These are phyloP conservation scores for Polyodon spathula DNA, from an alignment of 2,113 vertebrate species.

Conservation along the genomic window DNA sequence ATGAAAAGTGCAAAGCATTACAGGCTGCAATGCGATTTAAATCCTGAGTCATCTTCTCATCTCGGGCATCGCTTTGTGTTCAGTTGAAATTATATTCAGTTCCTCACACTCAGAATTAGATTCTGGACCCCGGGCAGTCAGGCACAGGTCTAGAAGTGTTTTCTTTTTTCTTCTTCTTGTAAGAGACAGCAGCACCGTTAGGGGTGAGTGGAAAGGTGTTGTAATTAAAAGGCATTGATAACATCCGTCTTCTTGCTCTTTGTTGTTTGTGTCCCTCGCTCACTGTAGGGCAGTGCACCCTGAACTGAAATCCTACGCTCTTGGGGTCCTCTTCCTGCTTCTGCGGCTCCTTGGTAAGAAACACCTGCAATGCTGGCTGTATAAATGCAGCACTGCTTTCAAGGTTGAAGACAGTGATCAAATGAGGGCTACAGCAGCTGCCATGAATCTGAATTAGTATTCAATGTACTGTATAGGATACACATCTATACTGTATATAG, in stretches of 20 bases:
- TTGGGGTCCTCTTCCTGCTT: conserved; percentile 89
- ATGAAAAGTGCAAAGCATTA: too few species aligned
- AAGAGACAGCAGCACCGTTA: conserved; percentile 31
- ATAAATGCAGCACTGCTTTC: too few species aligned
- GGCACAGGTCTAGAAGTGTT: conserved; percentile 25
- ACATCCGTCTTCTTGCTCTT: conserved; percentile 20
- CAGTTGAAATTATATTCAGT: background rate
- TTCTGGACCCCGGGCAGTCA: conserved; percentile 28
- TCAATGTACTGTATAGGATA: too few species aligned
- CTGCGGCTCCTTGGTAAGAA: conserved; percentile 83
- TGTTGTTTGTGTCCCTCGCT: conserved; percentile 28
- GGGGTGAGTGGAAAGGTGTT: conserved; percentile 11
- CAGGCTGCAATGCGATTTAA: too few species aligned
- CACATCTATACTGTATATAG: too few species aligned
- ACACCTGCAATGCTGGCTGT: too few species aligned
- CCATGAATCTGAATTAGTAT: too few species aligned
- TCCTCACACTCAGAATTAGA: conserved; percentile 8
- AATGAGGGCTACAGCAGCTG: too few species aligned
- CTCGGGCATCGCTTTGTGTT: background rate
- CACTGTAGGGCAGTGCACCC: conserved; percentile 82
- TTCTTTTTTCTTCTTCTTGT: conserved; percentile 14
- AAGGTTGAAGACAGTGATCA: too few species aligned
- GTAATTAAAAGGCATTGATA: conserved; percentile 33
- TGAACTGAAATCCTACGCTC: conserved; percentile 91
- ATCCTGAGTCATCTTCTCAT: too few species aligned